phyloP scores from a whole-genome alignment of 2,113 vertebrate genomes.

The Ochotona princeps region DNA sequence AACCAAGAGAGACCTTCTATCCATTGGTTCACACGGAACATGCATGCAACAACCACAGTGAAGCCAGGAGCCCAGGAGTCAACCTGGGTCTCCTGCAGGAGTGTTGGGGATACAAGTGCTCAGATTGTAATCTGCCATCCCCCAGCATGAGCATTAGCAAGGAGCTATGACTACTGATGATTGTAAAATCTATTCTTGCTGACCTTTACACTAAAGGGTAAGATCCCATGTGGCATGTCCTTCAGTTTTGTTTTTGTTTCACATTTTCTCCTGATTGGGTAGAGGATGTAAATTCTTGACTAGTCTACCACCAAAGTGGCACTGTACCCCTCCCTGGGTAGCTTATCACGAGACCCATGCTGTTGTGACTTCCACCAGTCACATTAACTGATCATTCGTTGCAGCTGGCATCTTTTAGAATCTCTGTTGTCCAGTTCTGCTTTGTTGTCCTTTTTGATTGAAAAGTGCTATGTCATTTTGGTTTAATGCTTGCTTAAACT shows the following conservation, averaged over 20 bases:
- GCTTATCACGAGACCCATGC: not conserved
- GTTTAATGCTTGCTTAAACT: constrained; percentile 40
- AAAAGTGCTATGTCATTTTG: not conserved
- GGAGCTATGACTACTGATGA: not conserved
- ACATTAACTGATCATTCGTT: not conserved
- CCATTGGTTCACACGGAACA: no score
- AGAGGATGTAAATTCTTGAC: not conserved
- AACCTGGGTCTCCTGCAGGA: no score
- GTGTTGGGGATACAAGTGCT: no score
- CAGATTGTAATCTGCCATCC: no score
- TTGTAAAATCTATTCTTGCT: not conserved
- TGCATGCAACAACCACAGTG: no score
- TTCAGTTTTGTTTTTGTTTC: constrained; percentile 24
- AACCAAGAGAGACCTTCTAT: no score
- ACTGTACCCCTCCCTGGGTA: not conserved
- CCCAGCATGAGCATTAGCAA: no score
- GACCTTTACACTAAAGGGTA: not conserved
- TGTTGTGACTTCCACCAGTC: not conserved
- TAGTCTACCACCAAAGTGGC: not conserved
- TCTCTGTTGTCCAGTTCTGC: not conserved
- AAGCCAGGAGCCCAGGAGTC: no score
- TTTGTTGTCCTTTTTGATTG: constrained; percentile 25
- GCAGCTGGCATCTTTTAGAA: not conserved
- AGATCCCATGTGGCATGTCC: not conserved
- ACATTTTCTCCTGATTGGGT: constrained; percentile 4